Conservation (phyloP, 1,140 invertebrate species). For the Pachypeltis micranthus region DNA sequence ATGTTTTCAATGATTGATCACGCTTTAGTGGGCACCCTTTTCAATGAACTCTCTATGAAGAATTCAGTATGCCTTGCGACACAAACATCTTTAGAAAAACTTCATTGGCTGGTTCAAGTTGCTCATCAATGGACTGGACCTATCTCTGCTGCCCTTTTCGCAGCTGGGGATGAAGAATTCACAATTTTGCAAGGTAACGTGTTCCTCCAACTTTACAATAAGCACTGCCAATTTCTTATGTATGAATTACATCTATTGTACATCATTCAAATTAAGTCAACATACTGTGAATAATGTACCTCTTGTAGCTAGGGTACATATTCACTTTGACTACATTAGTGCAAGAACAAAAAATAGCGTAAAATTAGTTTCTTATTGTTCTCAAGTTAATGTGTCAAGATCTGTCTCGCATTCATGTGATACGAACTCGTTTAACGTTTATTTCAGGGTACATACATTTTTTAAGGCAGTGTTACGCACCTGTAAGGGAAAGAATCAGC, state of each 20-base stretch:
- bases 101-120: conserved; percentile 60
- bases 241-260: too few species aligned
- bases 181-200: conserved; percentile 42
- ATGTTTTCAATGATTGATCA: conserved; percentile 61
- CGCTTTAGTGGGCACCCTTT: conserved; percentile 49
- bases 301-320: too few species aligned
- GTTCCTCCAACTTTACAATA: too few species aligned
- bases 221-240: too few species aligned
- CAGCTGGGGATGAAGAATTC: conserved; percentile 60
- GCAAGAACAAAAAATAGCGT: too few species aligned
- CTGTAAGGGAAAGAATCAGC: conserved; percentile 50
- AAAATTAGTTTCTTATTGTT: not conserved
- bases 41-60: conserved; percentile 41
- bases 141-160: conserved; percentile 73
- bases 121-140: conserved; percentile 72
- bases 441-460: conserved; percentile 53
- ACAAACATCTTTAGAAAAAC: conserved; percentile 66
- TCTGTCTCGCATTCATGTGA: too few species aligned
- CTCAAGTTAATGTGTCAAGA: too few species aligned
- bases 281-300: too few species aligned
- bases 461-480: conserved; percentile 58
- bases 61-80: conserved; percentile 65
- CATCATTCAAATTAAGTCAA: too few species aligned
- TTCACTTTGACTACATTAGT: too few species aligned
- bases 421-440: too few species aligned